Conservation (phyloP, 2,888 invertebrate species). For the Pogonocherus hispidulus region DNA sequence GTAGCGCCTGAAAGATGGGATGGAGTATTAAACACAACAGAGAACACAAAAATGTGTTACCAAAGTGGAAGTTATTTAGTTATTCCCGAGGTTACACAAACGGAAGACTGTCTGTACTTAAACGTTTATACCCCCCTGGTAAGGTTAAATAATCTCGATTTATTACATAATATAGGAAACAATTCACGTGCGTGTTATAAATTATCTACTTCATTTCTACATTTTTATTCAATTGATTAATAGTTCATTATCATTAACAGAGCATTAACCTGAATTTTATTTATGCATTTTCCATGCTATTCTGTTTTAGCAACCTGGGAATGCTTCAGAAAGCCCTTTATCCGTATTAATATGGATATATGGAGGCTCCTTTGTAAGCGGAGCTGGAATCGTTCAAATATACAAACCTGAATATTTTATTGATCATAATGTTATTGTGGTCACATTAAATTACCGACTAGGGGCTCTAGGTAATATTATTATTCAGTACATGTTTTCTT, state of each 20-base stretch:
- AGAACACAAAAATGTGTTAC: slow-evolving; percentile 43
- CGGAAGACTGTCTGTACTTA: slow-evolving; percentile 47
- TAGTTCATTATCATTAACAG: no score
- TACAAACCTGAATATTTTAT: slow-evolving; percentile 48
- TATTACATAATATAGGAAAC: no score
- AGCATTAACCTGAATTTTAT: no score
- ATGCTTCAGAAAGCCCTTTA: not conserved
- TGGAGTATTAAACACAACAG: slow-evolving; percentile 36
- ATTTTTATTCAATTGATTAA: no score
- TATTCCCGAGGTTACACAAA: slow-evolving; percentile 7
- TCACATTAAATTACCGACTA: slow-evolving; percentile 48
- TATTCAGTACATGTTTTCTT: not conserved
- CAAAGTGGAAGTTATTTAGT: slow-evolving; percentile 12
- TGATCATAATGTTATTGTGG: slow-evolving; percentile 44
- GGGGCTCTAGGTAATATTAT: slow-evolving; percentile 46
- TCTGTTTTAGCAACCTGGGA: slow-evolving; percentile 23
- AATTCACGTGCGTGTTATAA: no score
- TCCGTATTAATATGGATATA: slow-evolving; percentile 56
- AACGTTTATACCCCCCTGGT: slow-evolving; percentile 46
- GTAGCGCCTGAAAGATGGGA: slow-evolving; percentile 5
- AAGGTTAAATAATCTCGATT: slow-evolving; percentile 12
- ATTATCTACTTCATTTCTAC: no score
- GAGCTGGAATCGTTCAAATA: slow-evolving; percentile 36
- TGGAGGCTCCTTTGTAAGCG: slow-evolving; percentile 50
- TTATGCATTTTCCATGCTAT: not conserved